These are phyloP conservation scores for Zeuzera pyrina DNA, from an alignment of 2,888 invertebrate genomes.

Conservation along the genomic window DNA sequence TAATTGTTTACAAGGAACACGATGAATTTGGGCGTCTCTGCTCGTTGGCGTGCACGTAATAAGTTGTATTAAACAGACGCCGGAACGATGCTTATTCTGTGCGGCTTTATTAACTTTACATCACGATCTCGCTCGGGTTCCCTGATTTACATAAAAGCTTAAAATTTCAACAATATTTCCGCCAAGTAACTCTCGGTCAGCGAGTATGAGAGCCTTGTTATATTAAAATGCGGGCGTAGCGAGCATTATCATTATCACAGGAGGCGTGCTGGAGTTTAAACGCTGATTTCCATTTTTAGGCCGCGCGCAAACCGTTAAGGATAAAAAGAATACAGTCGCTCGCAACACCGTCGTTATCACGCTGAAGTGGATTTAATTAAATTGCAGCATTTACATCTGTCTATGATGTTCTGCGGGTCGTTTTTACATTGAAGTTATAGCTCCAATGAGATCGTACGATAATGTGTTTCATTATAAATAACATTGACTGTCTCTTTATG, in stretches of 20 bases:
- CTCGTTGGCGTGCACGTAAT: slow-evolving; percentile 22
- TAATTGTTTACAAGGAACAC: too few species aligned
- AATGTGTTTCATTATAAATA: too few species aligned
- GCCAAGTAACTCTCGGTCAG: too few species aligned
- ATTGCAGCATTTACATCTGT: slow-evolving; percentile 36
- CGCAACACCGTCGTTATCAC: slow-evolving; percentile 26
- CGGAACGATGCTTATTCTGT: slow-evolving; percentile 5
- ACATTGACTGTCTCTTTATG: too few species aligned
- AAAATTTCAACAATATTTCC: too few species aligned
- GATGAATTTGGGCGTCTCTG: neutral
- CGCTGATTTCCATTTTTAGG: slow-evolving; percentile 32
- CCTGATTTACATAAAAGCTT: too few species aligned
- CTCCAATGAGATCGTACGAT: too few species aligned
- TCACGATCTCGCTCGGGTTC: too few species aligned
- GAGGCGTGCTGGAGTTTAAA: slow-evolving; percentile 25
- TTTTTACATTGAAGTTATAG: too few species aligned
- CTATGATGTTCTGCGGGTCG: slow-evolving; percentile 14
- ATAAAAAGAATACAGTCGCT: slow-evolving; percentile 28
- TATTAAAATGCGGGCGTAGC: too few species aligned
- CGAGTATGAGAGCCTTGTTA: too few species aligned
- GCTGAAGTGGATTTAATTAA: slow-evolving; percentile 50
- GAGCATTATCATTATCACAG: slow-evolving; percentile 32
- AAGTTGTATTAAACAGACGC: slow-evolving; percentile 28
- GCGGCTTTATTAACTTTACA: neutral
- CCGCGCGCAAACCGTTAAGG: slow-evolving; percentile 22